Conservation (phyloP, 2,888 invertebrate species). For the Nematopogon swammerdamellus region DNA sequence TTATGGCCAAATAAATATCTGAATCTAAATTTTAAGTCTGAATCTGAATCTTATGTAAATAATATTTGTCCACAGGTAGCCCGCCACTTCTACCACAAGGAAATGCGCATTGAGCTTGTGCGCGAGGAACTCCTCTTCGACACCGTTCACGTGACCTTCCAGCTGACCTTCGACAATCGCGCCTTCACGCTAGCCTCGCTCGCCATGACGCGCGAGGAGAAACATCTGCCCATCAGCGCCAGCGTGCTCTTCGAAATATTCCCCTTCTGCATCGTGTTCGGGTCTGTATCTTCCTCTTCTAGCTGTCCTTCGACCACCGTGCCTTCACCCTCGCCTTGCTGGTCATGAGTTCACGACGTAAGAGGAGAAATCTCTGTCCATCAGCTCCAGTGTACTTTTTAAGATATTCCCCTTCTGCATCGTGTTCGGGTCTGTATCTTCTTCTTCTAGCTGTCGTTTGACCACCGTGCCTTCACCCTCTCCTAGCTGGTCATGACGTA, state of each 20-base stretch:
- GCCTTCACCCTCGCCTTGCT: constrained; percentile 19
- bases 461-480: constrained; percentile 86
- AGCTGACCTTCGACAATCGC: constrained; percentile 91
- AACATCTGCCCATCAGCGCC: constrained; percentile 84
- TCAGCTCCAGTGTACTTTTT: too few species aligned
- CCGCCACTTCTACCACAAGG: constrained; percentile 90
- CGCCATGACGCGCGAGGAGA: constrained; percentile 84
- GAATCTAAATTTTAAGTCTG: too few species aligned
- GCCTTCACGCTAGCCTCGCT: constrained; percentile 82
- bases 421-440: constrained; percentile 73
- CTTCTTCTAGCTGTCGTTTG: constrained; percentile 83
- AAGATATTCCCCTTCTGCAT: constrained; percentile 85
- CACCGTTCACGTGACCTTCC: constrained; percentile 91
- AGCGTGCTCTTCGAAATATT: constrained; percentile 94
- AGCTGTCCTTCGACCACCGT: neutral
- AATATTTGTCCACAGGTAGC: constrained; percentile 62
- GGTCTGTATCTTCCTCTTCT: constrained; percentile 55
- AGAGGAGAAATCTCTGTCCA: too few species aligned
- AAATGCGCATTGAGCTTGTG: constrained; percentile 87
- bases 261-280: constrained; percentile 96
- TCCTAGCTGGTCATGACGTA: constrained; percentile 82
- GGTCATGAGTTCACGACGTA: too few species aligned
- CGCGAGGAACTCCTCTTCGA: constrained; percentile 85
- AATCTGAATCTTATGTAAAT: too few species aligned
- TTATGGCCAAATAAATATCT: too few species aligned